phyloP scores from a whole-genome alignment of 35 echinoderm and acorn worm species.

The Ophiothrix spiculata region DNA sequence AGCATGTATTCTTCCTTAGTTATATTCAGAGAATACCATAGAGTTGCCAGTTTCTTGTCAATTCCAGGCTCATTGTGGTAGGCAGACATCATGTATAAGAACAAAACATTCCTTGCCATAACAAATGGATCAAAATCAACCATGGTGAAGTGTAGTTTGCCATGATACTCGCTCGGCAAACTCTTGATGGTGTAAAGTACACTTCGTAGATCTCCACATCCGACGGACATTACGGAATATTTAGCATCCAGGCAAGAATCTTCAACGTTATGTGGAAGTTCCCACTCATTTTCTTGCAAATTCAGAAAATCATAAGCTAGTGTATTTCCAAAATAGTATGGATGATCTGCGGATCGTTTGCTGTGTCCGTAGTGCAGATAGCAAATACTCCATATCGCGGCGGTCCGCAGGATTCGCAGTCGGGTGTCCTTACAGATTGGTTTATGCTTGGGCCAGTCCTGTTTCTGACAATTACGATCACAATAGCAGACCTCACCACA shows the following conservation, averaged over 20 bases:
- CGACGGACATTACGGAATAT: constrained; percentile 39
- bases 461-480: background rate
- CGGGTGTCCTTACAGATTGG: background rate
- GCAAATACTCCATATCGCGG: background rate
- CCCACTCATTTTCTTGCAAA: background rate
- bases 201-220: constrained; percentile 64
- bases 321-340: background rate
- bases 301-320: background rate
- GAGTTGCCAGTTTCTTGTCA: background rate
- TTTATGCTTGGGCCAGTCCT: background rate
- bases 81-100: constrained; percentile 47
- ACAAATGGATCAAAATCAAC: constrained; percentile 62
- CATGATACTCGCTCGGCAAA: constrained; percentile 41
- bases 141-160: constrained; percentile 36
- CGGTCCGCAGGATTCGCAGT: background rate
- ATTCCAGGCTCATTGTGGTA: background rate
- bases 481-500: background rate
- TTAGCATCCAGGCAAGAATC: background rate
- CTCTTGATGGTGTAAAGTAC: constrained; percentile 43
- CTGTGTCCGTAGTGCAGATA: background rate
- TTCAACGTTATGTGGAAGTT: background rate
- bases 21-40: constrained; percentile 20
- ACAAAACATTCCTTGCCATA: constrained; percentile 66
- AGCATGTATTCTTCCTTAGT: background rate
- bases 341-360: background rate